These are phyloP conservation scores for Malaclemys terrapin DNA, from an alignment of 2,113 vertebrate genomes.

Conservation along the genomic window DNA sequence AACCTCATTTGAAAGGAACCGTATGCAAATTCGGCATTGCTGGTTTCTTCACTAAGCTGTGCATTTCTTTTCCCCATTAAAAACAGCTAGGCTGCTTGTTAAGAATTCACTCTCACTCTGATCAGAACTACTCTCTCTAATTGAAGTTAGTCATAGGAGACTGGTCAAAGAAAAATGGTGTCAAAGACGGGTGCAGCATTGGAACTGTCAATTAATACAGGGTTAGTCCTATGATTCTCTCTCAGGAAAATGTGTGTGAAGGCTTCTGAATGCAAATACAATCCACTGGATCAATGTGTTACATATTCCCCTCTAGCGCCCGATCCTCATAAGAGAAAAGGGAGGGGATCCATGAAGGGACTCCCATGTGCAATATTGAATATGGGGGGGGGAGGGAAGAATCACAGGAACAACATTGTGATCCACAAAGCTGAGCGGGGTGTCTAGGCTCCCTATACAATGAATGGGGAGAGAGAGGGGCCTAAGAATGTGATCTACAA, in stretches of 20 bases:
- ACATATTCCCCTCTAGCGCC: neutral
- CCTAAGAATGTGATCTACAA: neutral
- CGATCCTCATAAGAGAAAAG: neutral
- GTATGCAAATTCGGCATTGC: neutral
- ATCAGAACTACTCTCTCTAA: neutral
- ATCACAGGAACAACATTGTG: neutral
- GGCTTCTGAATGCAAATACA: neutral
- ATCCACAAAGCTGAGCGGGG: neutral
- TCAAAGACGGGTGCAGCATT: fast-evolving
- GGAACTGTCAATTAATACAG: fast-evolving
- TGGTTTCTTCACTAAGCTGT: neutral
- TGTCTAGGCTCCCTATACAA: neutral
- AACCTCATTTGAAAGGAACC: neutral
- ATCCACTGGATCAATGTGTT: neutral
- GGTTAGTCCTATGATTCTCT: neutral
- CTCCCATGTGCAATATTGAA: neutral
- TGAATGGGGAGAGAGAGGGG: neutral
- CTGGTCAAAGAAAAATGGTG: neutral
- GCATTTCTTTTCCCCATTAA: neutral
- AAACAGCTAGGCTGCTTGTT: neutral
- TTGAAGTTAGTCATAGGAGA: neutral
- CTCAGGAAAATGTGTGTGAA: fast-evolving
- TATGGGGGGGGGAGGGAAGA: fast-evolving
- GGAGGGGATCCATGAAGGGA: neutral
- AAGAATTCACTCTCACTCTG: neutral